These are phyloP conservation scores for Monopterus albus DNA, from an alignment of 2,113 vertebrate species.

Conservation along the genomic window DNA sequence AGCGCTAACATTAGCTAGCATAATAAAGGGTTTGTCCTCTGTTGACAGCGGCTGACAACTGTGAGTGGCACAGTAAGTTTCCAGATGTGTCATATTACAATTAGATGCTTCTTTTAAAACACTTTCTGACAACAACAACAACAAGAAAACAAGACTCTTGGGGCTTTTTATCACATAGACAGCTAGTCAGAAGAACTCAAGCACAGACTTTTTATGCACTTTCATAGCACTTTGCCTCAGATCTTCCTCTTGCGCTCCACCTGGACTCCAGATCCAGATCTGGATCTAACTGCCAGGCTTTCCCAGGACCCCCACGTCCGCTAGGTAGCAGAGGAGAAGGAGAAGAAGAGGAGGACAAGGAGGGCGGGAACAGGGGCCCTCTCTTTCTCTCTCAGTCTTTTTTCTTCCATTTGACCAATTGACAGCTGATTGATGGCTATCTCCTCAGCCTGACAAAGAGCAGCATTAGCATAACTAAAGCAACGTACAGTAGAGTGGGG, in stretches of 20 bases:
- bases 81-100: slow-evolving; percentile 54
- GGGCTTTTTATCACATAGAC: slow-evolving; percentile 1
- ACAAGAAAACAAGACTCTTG: slow-evolving; percentile 23
- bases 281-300: slow-evolving; percentile 90
- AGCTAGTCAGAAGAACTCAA: neutral
- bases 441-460: slow-evolving; percentile 97
- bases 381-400: slow-evolving; percentile 66
- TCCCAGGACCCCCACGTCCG: slow-evolving; percentile 85
- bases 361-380: slow-evolving; percentile 83
- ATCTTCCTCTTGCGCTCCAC: slow-evolving; percentile 41
- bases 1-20: slow-evolving; percentile 67
- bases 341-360: slow-evolving; percentile 40
- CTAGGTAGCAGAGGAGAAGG: slow-evolving; percentile 90
- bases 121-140: slow-evolving; percentile 35
- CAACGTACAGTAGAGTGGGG: slow-evolving; percentile 97
- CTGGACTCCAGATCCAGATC: slow-evolving; percentile 81
- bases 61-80: slow-evolving; percentile 27
- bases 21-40: slow-evolving; percentile 66
- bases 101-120: slow-evolving; percentile 24
- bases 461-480: slow-evolving; percentile 99
- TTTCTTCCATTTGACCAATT: slow-evolving; percentile 96
- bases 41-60: slow-evolving; percentile 52
- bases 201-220: too few relatives aligned
- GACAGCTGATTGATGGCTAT: slow-evolving; percentile 99
- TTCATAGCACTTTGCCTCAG: neutral